These are phyloP conservation scores for Prunella himalayana DNA, from an alignment of 2,113 vertebrate genomes.

Conservation along the genomic window DNA sequence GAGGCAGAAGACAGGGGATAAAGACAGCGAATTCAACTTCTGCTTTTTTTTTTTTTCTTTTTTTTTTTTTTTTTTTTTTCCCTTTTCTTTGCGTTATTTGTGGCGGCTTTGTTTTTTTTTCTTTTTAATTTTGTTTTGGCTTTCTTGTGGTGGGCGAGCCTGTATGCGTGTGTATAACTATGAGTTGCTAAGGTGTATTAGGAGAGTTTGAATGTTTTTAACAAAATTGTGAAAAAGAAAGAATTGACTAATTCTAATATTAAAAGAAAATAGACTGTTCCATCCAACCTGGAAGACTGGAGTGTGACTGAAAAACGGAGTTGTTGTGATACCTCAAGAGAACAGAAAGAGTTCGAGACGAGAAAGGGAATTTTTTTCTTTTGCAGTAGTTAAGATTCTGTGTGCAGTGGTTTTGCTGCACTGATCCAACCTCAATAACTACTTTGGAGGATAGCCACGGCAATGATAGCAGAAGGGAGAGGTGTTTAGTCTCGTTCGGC, in stretches of 20 bases:
- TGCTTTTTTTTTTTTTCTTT: rapidly evolving
- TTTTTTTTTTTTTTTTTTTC: too few species aligned
- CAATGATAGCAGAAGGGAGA: neutral
- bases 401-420: neutral
- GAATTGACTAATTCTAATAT: neutral
- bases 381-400: neutral
- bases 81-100: neutral
- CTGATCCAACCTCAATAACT: neutral
- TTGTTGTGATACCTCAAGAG: neutral
- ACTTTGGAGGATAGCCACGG: neutral
- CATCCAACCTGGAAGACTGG: neutral
- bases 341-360: neutral
- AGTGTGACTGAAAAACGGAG: neutral
- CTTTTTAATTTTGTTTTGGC: too few species aligned
- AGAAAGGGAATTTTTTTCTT: neutral
- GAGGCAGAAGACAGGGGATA: neutral
- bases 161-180: neutral
- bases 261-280: neutral
- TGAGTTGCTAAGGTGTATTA: neutral
- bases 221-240: neutral
- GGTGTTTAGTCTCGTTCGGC: neutral
- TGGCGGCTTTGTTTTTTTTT: too few species aligned
- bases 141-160: neutral
- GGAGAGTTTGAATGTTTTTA: neutral
- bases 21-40: neutral